Base-by-base conservation (phyloP, 2,113 vertebrate species). In the Rhinolophus sinicus region DNA sequence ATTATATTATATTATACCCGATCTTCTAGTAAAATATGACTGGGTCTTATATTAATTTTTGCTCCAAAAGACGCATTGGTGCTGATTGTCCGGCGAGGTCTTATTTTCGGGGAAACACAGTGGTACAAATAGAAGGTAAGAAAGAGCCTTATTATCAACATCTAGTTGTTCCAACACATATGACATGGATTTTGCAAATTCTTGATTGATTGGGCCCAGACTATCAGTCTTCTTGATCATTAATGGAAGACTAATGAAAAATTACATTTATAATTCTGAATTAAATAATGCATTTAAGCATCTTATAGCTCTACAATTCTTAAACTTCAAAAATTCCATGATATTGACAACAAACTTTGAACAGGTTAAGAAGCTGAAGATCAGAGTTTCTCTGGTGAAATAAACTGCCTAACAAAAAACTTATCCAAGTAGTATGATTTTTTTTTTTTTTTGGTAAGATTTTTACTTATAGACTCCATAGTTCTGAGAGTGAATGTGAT, bases 211-310 rank as follows among this genome's bases (percentile, higher is more conserved):
- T 56, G 6, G 44, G 40, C 5, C 52, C 19, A 89, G 62, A 58
- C 26, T 62, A n/a, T 77, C 47, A 56, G 35, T 78, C 77, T 16
- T 86, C 38, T 88, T 77, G 28, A 47, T 93, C 44, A 75, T 88
- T 83, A 96, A 58, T 75, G 56, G 91, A 86, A 13, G 62, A 62
- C 35, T 62, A 72, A 78, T 64, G 28, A 81, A 85, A 96, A 67
- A 38, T 86, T 54, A n/a, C 10, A 52, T 88, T 82, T 81, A 47
- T 50, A 72, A 60, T 84, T 97, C 26, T 90, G 26, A 69, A 81
- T 92, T 86, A 75, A 94, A 75, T 58, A 47, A 47, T 86, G 47
- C 28, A 52, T 38, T 67, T 78, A 60, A 81, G 47, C 22, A 67
- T 30, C 26, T 76, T 56, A 65, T 24, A 47, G 30, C 54, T 38